phyloP scores from a whole-genome alignment of 2,113 vertebrate genomes.

The Catharus minimus region DNA sequence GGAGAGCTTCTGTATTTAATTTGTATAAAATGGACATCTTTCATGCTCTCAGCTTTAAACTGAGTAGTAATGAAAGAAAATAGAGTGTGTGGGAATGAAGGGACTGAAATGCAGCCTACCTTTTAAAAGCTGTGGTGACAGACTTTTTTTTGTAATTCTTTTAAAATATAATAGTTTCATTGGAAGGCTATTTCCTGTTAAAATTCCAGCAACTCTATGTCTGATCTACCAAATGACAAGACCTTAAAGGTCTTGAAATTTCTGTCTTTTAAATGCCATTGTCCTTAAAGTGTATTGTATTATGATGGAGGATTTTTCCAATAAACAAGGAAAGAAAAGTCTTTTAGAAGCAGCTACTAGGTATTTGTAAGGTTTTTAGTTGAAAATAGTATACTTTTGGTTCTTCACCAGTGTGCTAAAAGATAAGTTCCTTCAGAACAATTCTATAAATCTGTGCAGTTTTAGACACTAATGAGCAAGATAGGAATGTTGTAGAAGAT shows the following conservation, averaged over 20 bases:
- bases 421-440: background rate
- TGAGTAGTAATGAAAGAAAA: slow-evolving; percentile 12
- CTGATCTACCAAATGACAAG: background rate
- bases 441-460: background rate
- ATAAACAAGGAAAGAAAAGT: slow-evolving; percentile 24
- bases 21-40: background rate
- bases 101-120: background rate
- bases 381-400: background rate
- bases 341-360: background rate
- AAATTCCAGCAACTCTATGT: slow-evolving; percentile 1
- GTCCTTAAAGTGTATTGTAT: slow-evolving; percentile 9
- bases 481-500: background rate
- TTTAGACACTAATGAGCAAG: background rate
- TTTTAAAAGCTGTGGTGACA: background rate
- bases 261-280: slow-evolving; percentile 21
- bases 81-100: background rate
- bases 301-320: background rate
- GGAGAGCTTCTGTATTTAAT: background rate
- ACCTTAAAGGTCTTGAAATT: slow-evolving; percentile 11
- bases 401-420: background rate
- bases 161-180: background rate
- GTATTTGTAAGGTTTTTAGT: background rate
- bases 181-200: slow-evolving; percentile 7
- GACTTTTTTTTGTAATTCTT: background rate
- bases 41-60: background rate